Evolutionary conservation across 1,140 invertebrate species (phyloP).

Genomic region (Drosophila lacertosa): DNA sequence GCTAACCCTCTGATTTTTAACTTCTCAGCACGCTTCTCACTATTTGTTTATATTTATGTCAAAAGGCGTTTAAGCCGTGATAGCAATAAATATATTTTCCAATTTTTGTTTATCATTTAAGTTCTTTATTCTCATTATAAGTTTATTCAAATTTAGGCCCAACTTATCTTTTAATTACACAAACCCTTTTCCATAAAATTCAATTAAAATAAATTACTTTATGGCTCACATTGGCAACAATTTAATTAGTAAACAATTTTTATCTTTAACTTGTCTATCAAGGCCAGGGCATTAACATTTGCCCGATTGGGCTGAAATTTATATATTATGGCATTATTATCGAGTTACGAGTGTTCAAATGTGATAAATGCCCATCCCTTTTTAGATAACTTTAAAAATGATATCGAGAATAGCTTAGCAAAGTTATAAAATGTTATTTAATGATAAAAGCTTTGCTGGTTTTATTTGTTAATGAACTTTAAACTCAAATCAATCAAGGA

Average conservation of each 20-base stretch:
- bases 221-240: conserved; percentile 8
- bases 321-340: conserved; percentile 13
- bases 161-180: conserved; percentile 18
- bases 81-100: conserved; percentile 4
- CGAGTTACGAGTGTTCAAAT: conserved; percentile 15
- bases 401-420: neutral
- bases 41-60: neutral
- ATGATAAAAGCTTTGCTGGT: too few relatives aligned
- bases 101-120: conserved; percentile 1
- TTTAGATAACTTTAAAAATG: neutral
- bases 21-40: conserved; percentile 1
- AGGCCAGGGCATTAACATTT: conserved; percentile 9
- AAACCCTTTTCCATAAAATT: conserved; percentile 1
- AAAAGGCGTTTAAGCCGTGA: conserved; percentile 4
- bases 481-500: too few relatives aligned
- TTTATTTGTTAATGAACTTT: too few relatives aligned
- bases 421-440: too few relatives aligned
- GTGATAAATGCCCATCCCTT: neutral
- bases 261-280: conserved; percentile 14
- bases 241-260: conserved; percentile 4
- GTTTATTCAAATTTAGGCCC: conserved; percentile 2
- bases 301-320: conserved; percentile 9
- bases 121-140: conserved; percentile 19
- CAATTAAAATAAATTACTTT: conserved; percentile 20
- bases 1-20: neutral